Evolutionary conservation across 53 echinoderm and acorn worm species (phyloP).

Genomic region (Echinometra lucunter): DNA sequence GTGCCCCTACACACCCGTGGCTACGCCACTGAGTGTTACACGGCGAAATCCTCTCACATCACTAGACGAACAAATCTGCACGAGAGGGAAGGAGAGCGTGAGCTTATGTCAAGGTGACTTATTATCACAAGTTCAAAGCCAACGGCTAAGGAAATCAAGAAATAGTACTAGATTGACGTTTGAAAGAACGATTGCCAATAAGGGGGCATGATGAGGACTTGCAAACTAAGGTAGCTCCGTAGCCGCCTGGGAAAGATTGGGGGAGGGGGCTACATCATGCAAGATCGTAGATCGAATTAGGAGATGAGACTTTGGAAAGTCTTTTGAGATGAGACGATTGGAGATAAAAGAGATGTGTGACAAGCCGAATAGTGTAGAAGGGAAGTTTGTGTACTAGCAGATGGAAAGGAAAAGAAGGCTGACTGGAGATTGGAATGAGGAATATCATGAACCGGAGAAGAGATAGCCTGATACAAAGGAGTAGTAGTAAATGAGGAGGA

Average conservation of each 20-base stretch:
- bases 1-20: not conserved
- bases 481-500: not conserved
- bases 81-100: not conserved
- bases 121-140: slow-evolving; percentile 51
- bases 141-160: slow-evolving; percentile 44
- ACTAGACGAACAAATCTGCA: slow-evolving; percentile 5
- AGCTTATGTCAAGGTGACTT: slow-evolving; percentile 43
- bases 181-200: not conserved
- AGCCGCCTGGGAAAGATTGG: not conserved
- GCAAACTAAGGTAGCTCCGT: not conserved
- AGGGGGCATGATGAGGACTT: not conserved
- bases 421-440: not conserved
- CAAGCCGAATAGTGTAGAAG: no score
- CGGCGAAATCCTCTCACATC: not conserved
- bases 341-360: not conserved
- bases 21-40: not conserved
- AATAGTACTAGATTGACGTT: slow-evolving; percentile 36
- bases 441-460: not conserved
- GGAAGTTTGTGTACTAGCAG: no score
- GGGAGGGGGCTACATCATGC: not conserved
- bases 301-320: not conserved
- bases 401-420: no score
- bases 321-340: not conserved
- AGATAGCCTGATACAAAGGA: not conserved
- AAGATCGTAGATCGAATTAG: no score